phyloP scores from a whole-genome alignment of 53 echinoderm and acorn worm species.

The Patiria pectinifera region DNA sequence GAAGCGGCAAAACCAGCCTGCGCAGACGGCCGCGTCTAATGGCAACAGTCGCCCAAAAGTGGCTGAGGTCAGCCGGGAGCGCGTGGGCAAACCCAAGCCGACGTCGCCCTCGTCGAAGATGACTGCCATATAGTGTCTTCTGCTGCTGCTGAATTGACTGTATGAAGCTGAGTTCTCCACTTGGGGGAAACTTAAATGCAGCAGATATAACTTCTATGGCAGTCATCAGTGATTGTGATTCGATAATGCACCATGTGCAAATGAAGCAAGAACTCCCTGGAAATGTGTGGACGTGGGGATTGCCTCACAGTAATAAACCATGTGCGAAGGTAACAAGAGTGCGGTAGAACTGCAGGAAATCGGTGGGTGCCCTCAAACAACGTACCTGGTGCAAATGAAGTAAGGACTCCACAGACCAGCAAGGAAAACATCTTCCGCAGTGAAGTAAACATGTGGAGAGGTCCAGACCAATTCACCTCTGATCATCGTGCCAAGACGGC shows the following conservation, averaged over 20 bases:
- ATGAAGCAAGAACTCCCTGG: neutral
- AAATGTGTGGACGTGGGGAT: neutral
- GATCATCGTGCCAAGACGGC: too few species aligned
- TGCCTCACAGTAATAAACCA: too few species aligned
- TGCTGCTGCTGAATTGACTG: neutral
- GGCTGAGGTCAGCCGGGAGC: slow-evolving; percentile 71
- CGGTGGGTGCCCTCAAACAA: too few species aligned
- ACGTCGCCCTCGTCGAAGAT: slow-evolving; percentile 53
- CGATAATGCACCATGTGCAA: neutral
- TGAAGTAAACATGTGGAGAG: too few species aligned
- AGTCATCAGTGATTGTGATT: neutral
- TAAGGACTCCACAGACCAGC: too few species aligned
- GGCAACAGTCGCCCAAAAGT: slow-evolving; percentile 41
- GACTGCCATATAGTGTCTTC: slow-evolving; percentile 44
- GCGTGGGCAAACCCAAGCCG: slow-evolving; percentile 80
- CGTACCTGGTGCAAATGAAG: too few species aligned
- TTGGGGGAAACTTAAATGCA: neutral
- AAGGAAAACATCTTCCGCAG: too few species aligned
- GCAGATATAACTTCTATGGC: neutral
- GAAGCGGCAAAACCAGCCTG: slow-evolving; percentile 33
- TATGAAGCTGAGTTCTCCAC: neutral
- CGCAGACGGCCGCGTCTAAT: slow-evolving; percentile 66
- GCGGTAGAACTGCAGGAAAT: too few species aligned
- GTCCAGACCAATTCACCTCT: too few species aligned
- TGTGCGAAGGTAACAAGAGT: too few species aligned